phyloP scores from a whole-genome alignment of 2,797 vertebrate species.

The Sebastolobus altivelis region DNA sequence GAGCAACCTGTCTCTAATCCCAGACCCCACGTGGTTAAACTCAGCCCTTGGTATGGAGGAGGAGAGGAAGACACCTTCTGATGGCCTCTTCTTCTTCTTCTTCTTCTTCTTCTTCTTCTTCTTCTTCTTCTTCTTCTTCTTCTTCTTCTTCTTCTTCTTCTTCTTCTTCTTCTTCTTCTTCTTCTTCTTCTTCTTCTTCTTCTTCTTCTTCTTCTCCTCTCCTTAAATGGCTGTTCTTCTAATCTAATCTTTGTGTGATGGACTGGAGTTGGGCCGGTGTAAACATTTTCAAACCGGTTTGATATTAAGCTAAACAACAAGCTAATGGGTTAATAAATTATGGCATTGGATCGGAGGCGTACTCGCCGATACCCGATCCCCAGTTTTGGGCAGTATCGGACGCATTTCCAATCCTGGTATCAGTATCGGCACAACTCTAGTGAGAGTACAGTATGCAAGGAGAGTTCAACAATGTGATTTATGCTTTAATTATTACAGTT shows the following conservation, averaged over 20 bases:
- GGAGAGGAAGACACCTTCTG: slow-evolving; percentile 82
- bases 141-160: background rate
- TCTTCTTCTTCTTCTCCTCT: background rate
- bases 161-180: background rate
- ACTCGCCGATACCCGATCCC: too few relatives aligned
- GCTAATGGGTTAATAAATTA: too few relatives aligned
- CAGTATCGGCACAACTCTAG: too few relatives aligned
- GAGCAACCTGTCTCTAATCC: slow-evolving; percentile 73
- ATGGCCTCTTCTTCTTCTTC: slow-evolving; percentile 8
- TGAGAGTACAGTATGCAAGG: background rate
- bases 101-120: too few relatives aligned
- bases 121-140: background rate
- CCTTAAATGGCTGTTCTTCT: background rate
- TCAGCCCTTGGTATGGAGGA: slow-evolving; percentile 81
- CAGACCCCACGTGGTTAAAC: slow-evolving; percentile 79
- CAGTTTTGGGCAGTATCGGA: too few relatives aligned
- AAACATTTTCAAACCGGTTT: background rate
- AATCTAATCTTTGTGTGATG: slow-evolving; percentile 1
- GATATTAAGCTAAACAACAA: background rate
- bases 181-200: background rate
- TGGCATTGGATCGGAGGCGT: too few relatives aligned
- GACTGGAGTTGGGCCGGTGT: background rate
- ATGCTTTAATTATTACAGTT: slow-evolving; percentile 3
- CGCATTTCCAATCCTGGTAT: too few relatives aligned
- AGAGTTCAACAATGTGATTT: background rate